Evolutionary conservation across 2,797 vertebrate species (phyloP).

Genomic region (Rhinichthys osculus): DNA sequence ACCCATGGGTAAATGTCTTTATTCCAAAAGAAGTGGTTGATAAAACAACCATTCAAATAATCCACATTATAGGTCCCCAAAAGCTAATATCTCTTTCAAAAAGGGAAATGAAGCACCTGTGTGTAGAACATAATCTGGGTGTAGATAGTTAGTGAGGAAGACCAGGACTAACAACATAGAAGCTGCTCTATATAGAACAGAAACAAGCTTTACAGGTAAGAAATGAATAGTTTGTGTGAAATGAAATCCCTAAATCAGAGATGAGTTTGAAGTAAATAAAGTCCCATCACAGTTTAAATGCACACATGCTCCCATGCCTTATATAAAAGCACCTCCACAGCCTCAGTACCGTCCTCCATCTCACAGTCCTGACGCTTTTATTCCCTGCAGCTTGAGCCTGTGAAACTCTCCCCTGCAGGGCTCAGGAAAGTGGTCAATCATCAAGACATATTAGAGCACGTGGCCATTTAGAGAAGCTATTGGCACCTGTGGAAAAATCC

Average conservation of each 20-base stretch:
- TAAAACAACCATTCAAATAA: not conserved
- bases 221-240: constrained; percentile 64
- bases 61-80: not conserved
- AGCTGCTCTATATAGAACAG: not conserved
- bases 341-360: constrained; percentile 13
- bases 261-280: constrained; percentile 70
- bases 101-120: not conserved
- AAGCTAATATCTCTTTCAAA: not conserved
- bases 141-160: not conserved
- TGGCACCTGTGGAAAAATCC: constrained; percentile 53
- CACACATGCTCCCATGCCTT: constrained; percentile 15
- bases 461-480: constrained; percentile 36
- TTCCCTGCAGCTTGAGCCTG: constrained; percentile 36
- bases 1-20: not conserved
- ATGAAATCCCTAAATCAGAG: constrained; percentile 69
- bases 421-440: constrained; percentile 50
- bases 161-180: not conserved
- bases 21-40: not conserved
- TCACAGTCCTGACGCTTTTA: not conserved
- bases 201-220: not conserved
- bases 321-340: not conserved
- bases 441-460: constrained; percentile 25
- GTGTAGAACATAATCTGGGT: not conserved
- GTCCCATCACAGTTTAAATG: constrained; percentile 20
- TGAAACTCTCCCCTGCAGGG: constrained; percentile 5